A percentile compares a stretch with the other conserved stretches of the same genome.
Evolutionary conservation across 2,888 invertebrate genomes (phyloP).

Genomic region (Orthosia cruda): DNA sequence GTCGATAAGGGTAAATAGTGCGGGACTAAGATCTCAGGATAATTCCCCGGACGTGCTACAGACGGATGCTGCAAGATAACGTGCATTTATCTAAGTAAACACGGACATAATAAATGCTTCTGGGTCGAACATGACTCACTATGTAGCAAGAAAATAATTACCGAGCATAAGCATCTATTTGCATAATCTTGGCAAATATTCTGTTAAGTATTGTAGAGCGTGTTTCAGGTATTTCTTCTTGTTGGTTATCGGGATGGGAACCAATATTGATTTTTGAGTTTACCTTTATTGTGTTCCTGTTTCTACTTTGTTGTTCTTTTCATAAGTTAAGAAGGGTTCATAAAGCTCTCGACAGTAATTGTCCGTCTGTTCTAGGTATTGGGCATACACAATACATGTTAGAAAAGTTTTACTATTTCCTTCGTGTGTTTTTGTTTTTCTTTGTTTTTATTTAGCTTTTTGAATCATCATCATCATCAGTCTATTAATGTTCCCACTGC

Average conservation of each 20-base stretch:
- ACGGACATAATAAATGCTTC: conserved; percentile 67
- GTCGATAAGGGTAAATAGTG: conserved; percentile 68
- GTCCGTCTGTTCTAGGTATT: background rate
- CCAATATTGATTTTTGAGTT: conserved; percentile 22
- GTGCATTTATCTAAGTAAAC: conserved; percentile 70
- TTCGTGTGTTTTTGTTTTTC: background rate
- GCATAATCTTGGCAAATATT: conserved; percentile 53
- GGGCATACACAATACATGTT: background rate
- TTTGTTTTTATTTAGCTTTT: too few species aligned
- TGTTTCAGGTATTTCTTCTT: conserved; percentile 2
- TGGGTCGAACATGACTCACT: conserved; percentile 60
- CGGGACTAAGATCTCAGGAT: conserved; percentile 75
- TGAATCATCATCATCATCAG: too few species aligned
- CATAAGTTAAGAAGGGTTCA: background rate
- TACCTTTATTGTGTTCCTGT: background rate
- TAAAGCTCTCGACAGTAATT: background rate
- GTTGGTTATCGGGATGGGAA: background rate
- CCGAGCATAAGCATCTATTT: conserved; percentile 61
- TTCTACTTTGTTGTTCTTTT: background rate
- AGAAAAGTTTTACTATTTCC: background rate
- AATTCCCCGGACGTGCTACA: conserved; percentile 80
- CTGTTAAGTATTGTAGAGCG: conserved; percentile 8
- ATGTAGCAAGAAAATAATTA: conserved; percentile 60
- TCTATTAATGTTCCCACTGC: too few species aligned
- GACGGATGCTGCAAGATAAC: conserved; percentile 72